Percentiles rank a stretch among this genome's conserved stretches.
Evolutionary conservation across 1,140 invertebrate species (phyloP).

Genomic region (Anoplophora glabripennis): DNA sequence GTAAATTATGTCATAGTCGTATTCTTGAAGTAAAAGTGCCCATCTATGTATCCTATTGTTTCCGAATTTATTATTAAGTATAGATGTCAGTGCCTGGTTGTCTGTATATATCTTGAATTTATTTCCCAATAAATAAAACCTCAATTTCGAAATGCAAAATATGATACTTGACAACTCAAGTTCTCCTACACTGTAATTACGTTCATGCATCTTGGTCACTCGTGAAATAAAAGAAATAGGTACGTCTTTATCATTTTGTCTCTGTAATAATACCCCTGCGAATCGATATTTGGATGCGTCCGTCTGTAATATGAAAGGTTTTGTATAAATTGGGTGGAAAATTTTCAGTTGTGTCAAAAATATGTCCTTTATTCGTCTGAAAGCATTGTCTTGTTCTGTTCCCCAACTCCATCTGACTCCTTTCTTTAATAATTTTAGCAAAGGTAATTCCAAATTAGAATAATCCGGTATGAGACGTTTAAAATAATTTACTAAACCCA

Average conservation of each 20-base stretch:
- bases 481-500: too few species aligned
- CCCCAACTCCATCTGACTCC: slow-evolving; percentile 8
- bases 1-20: slow-evolving; percentile 1
- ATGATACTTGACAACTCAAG: slow-evolving; percentile 3
- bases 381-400: slow-evolving; percentile 2
- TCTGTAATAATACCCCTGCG: slow-evolving; percentile 46
- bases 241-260: slow-evolving; percentile 31
- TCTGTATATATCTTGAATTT: slow-evolving; percentile 8
- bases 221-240: slow-evolving; percentile 43
- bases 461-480: slow-evolving; percentile 29
- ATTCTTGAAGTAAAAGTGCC: slow-evolving; percentile 8
- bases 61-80: slow-evolving; percentile 1
- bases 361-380: not conserved
- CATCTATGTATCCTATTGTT: not conserved
- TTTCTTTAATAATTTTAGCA: slow-evolving; percentile 35
- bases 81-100: slow-evolving; percentile 2
- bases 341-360: not conserved
- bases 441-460: slow-evolving; percentile 28
- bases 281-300: slow-evolving; percentile 38
- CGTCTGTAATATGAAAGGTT: slow-evolving; percentile 29
- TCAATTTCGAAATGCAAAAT: slow-evolving; percentile 1
- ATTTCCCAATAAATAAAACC: slow-evolving; percentile 7
- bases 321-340: slow-evolving; percentile 7
- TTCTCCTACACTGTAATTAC: slow-evolving; percentile 12
- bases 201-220: slow-evolving; percentile 43